Base-by-base conservation (phyloP, 2,113 vertebrate genomes). In the Variabilichromis moorii region DNA sequence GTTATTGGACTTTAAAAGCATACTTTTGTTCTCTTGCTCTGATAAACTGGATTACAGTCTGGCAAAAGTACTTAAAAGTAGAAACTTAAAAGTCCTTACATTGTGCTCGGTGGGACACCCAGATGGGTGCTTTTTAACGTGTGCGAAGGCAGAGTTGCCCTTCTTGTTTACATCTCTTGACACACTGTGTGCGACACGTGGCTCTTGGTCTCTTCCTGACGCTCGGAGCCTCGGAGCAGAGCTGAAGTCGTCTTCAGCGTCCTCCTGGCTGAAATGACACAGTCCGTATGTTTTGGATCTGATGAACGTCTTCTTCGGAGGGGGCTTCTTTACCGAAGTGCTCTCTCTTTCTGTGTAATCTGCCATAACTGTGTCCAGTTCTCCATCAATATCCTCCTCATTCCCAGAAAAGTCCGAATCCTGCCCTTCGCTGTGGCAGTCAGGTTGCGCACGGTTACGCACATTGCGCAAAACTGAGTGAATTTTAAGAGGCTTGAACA, bases 261-360 rank as follows among this genome's bases (percentile, higher is more conserved):
- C 90, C 7, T 79, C 90, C 13, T 71, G 73, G 33, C 90, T 91
- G 31, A 92, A 82, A 33, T 90, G 89, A 73, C 95, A 96, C 71
- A 96, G 89, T 28, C 93, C 93, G 55, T 93, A 95, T 2, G 92
- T 94, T 85, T 83, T 94, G 19, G 92, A 91, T 26, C 90, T 88
- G 61, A 86, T 33, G n/a, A 86, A 87, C 5, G 86, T 42, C 84
- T 90, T 96, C 35, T 92, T 94, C 6, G 81, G 26, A 3, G 59
- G 50, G 4, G 7, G 53, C 5, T 80, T 93, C 86, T 80, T 90
- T 4, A 17, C 88, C 2, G 63, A 21, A 8, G 7, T 21, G 8
- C 16, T 9, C 9, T 47, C 37, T 35, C 80, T 59, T 10, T 84
- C 89, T 9, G 88, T 92, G 4, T 91, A 92, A 8, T 87, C 92